Percentiles rank a stretch among this genome's conserved stretches.
These are phyloP conservation scores for Phrynocephalus forsythii DNA, from an alignment of 2,797 vertebrate species.

Conservation along the genomic window DNA sequence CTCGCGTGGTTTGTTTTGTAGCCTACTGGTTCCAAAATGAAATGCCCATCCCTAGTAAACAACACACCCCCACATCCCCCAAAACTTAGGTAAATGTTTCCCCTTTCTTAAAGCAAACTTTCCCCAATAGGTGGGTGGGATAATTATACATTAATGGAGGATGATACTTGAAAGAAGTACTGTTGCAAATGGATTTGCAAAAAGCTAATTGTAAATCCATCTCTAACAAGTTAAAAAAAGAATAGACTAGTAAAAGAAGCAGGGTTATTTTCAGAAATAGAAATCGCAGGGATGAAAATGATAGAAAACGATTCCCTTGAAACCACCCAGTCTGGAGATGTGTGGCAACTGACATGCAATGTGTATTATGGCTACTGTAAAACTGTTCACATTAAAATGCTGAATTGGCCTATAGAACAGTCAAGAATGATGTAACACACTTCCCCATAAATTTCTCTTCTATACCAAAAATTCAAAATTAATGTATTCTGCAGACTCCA, in stretches of 20 bases:
- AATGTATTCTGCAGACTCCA: no score
- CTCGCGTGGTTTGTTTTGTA: no score
- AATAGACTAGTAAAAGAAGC: not conserved
- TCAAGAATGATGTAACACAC: not conserved
- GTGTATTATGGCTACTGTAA: not conserved
- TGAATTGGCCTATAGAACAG: not conserved
- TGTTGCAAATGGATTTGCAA: not conserved
- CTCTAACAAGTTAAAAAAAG: not conserved
- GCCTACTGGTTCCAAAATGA: no score
- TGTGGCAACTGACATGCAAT: not conserved
- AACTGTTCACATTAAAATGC: not conserved
- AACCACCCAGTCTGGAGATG: not conserved
- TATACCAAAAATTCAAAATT: no score
- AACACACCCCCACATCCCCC: no score
- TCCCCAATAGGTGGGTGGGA: no score
- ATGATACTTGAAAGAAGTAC: not conserved
- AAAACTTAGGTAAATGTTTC: no score
- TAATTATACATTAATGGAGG: not conserved
- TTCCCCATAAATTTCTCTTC: no score
- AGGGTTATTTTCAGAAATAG: not conserved
- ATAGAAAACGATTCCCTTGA: not conserved
- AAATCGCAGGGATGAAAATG: not conserved
- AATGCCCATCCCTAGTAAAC: no score
- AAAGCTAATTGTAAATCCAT: not conserved
- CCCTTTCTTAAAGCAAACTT: no score